These are phyloP conservation scores for Agrotis segetum DNA, from an alignment of 2,888 invertebrate genomes.

Conservation along the genomic window DNA sequence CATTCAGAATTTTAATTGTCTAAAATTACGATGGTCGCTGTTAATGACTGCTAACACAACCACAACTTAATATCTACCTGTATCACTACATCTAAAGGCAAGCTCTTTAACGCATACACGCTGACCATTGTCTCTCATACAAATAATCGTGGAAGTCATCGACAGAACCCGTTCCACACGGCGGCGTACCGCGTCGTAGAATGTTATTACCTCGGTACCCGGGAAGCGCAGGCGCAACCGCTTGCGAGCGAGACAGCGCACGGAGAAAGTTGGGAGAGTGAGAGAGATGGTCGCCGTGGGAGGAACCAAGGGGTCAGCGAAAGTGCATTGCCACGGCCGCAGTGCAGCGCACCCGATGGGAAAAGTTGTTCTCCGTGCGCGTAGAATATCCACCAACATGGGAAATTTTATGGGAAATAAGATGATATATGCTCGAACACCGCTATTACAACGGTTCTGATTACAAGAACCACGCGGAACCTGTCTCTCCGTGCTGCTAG, in stretches of 20 bases:
- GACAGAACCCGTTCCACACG: conserved; percentile 90
- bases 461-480: conserved; percentile 24
- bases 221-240: conserved; percentile 88
- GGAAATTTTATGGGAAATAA: conserved; percentile 78
- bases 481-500: conserved; percentile 10
- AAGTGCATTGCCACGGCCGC: conserved; percentile 90
- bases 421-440: conserved; percentile 57
- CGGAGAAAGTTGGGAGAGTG: conserved; percentile 81
- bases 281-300: conserved; percentile 84
- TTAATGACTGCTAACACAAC: conserved; percentile 32
- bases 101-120: conserved; percentile 76
- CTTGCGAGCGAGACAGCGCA: conserved; percentile 78
- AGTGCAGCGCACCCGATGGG: conserved; percentile 87
- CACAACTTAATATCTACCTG: conserved; percentile 45
- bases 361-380: conserved; percentile 83
- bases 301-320: conserved; percentile 90
- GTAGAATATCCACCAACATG: conserved; percentile 80
- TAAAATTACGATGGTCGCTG: conserved; percentile 2
- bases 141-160: conserved; percentile 89
- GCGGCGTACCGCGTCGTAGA: conserved; percentile 89
- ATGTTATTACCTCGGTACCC: conserved; percentile 87
- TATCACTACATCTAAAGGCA: conserved; percentile 67
- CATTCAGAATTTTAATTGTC: conserved; percentile 19
- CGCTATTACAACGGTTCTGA: conserved; percentile 58
- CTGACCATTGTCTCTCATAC: conserved; percentile 86